These are phyloP conservation scores for Andrena chrysosceles DNA, from an alignment of 2,888 invertebrate genomes.

Conservation along the genomic window DNA sequence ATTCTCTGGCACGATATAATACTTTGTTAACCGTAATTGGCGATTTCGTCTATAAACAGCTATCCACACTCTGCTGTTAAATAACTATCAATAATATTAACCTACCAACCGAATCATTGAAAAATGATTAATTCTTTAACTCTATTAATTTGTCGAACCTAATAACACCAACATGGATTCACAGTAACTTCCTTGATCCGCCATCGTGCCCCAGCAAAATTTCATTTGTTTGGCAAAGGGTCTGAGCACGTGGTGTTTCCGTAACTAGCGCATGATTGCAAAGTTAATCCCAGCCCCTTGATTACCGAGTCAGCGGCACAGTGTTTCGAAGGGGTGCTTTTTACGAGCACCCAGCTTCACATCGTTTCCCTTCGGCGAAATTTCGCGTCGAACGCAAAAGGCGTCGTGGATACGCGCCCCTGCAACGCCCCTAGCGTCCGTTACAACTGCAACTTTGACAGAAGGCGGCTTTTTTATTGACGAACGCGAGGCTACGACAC, in stretches of 20 bases:
- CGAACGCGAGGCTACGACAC: background rate
- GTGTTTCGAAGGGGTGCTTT: constrained; percentile 22
- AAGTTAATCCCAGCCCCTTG: constrained; percentile 30
- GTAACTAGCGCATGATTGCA: constrained; percentile 35
- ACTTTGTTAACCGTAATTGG: background rate
- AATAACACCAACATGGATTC: background rate
- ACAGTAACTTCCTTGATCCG: background rate
- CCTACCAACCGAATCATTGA: background rate
- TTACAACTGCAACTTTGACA: constrained; percentile 27
- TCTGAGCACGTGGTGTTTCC: constrained; percentile 26
- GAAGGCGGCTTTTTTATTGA: constrained; percentile 46
- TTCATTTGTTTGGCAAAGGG: constrained; percentile 22
- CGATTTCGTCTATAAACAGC: background rate
- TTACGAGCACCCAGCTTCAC: background rate
- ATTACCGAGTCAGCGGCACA: background rate
- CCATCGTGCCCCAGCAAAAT: constrained; percentile 14
- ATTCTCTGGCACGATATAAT: background rate
- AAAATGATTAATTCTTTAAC: background rate
- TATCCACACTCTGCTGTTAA: background rate
- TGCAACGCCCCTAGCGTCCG: background rate
- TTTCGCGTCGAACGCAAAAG: constrained; percentile 25
- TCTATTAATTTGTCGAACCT: background rate
- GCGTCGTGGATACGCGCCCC: background rate
- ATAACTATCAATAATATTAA: constrained; percentile 11
- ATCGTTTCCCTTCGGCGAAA: constrained; percentile 14